Evolutionary conservation across 2,888 invertebrate species (phyloP).

Genomic region (Eupelmus urozonus): DNA sequence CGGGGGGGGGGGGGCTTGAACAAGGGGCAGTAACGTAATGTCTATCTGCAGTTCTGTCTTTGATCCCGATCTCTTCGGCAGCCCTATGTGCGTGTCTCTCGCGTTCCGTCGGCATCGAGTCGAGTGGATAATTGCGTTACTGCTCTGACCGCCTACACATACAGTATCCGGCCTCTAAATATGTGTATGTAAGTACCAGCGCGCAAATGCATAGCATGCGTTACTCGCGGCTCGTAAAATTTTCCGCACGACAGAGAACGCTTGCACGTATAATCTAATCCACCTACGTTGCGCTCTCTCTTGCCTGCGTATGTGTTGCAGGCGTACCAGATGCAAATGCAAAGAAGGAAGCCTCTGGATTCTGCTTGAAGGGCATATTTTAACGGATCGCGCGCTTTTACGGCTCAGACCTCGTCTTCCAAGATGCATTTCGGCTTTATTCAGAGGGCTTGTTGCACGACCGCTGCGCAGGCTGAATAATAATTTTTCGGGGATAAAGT

Average conservation of each 20-base stretch:
- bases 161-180: background rate
- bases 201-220: background rate
- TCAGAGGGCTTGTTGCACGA: conserved; percentile 18
- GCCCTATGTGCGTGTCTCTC: too few relatives aligned
- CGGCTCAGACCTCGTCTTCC: background rate
- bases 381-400: conserved; percentile 39
- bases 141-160: background rate
- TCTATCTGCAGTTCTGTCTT: conserved; percentile 17
- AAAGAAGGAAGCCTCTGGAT: background rate
- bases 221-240: conserved; percentile 32
- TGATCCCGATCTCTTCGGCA: conserved; percentile 21
- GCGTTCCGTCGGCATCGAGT: conserved; percentile 29
- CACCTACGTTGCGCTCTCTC: background rate
- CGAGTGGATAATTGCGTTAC: conserved; percentile 43
- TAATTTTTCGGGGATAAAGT: conserved; percentile 9
- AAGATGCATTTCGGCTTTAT: conserved; percentile 19
- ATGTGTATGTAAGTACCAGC: background rate
- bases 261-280: conserved; percentile 16
- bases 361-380: conserved; percentile 27
- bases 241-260: conserved; percentile 13
- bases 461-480: conserved; percentile 31
- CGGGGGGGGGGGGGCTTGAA: too few relatives aligned
- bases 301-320: background rate
- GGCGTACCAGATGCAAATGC: background rate
- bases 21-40: too few relatives aligned